Evolutionary conservation across 2,797 vertebrate species (phyloP), one percentile per base, ranked within the genome.

Genomic region (Oryzias dopingdopingensis): DNA sequence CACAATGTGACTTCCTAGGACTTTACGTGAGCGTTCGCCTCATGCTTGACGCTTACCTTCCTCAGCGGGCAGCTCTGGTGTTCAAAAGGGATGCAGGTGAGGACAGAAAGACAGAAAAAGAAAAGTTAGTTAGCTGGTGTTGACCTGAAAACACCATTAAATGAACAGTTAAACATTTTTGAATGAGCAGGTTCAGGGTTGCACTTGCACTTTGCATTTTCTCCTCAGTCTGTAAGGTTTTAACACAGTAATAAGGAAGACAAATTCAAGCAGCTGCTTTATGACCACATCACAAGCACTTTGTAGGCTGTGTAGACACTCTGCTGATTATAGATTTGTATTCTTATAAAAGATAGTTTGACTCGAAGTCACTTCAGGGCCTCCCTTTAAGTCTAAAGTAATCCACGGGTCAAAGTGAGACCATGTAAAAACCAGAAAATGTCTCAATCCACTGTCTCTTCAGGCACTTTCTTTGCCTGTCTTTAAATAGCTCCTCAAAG

Each of bases 61-160:
- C 77, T 92, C 90, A 80, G 92, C 91, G 4, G 91, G 91, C 75
- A 93, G 82, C 86, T 92, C 92, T 93, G 84, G 22, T 52, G 74
- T 54, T 14, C 43, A 52, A 43, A 56, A 23, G 55, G 47, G 47
- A 51, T 40, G 14, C 49, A 66, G 44, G 50, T 29, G 43, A 59
- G 4, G 16, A 47, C 62, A 63, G 18, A 46, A 8, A 18, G 18
- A 32, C 16, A 8, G 17, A 14, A 49, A 40, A 37, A 8, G 7
- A 29, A 52, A 58, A 26, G 6, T 46, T 1, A 6, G 32, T 80
- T 65, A 54, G 54, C 58, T 42, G 14, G 53, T 4, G 4, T 14
- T 49, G 8, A 16, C 16, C 1, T 14, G 16, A 6, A 6, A 29
- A 29, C 26, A 29, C 6, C 26, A 6, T 7, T 6, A 29, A 6